Percentiles rank a stretch among this genome's conserved stretches.
phyloP scores from a whole-genome alignment of 2,797 vertebrate genomes.

The Podarcis lilfordi region DNA sequence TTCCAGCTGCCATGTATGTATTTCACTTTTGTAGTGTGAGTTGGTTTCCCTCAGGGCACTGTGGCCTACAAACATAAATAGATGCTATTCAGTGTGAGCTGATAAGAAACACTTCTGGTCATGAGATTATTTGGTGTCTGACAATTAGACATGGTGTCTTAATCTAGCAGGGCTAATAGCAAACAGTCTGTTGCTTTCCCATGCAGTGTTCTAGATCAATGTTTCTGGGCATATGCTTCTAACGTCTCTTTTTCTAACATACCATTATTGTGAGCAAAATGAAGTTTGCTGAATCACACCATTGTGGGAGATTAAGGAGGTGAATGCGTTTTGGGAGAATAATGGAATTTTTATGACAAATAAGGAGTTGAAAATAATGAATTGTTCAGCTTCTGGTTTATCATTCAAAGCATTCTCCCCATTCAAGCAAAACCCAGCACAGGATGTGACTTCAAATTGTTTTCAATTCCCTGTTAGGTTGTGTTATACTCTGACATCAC shows the following conservation, averaged over 20 bases:
- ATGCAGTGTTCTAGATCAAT: accelerated
- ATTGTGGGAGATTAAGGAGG: not conserved
- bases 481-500: not conserved
- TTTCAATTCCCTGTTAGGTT: not conserved
- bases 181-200: not conserved
- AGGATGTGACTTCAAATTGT: not conserved
- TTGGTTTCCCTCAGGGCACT: not conserved
- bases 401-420: not conserved
- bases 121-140: not conserved
- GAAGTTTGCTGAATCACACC: not conserved
- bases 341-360: not conserved
- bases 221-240: accelerated
- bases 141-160: slow-evolving; percentile 10
- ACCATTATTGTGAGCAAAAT: not conserved
- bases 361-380: not conserved
- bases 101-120: not conserved
- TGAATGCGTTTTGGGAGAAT: not conserved
- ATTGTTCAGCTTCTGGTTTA: not conserved
- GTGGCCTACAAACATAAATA: not conserved
- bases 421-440: not conserved
- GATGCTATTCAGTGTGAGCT: not conserved
- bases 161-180: not conserved
- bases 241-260: not conserved
- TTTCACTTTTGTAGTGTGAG: not conserved
- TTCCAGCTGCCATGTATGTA: not conserved